Base-by-base conservation (phyloP, 2,113 vertebrate genomes). In the Seriola aureovittata region DNA sequence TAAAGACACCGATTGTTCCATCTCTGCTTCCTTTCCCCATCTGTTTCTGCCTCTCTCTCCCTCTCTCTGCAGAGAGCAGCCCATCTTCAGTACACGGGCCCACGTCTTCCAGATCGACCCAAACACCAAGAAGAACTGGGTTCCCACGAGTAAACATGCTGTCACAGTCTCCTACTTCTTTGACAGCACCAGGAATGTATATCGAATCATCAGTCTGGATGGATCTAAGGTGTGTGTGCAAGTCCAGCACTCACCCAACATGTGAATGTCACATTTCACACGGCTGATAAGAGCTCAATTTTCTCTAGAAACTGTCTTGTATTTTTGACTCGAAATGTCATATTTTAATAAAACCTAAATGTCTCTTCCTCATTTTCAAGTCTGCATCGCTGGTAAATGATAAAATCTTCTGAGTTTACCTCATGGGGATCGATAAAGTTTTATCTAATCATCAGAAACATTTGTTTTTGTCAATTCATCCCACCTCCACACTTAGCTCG, bases 51-150 rank as follows among this genome's bases (percentile, higher is more conserved):
- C 19, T 40, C 19, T 19, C 58, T 12, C n/a, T 16, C 4, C 13
- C 38, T 66, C 34, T 59, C 34, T 2, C 44, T 40, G n/a, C 85
- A 99, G 98, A 92, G 98, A 99, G 90, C 98, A 99, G 95, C 98
- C 98, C 82, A 98, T 99, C 96, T 99, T 98, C 96, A 99, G 97
- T 91, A 98, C 97, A 63, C 95, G 97, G 92, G 98, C 98, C 55
- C 98, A 99, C 60, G 98, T 99, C 96, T 99, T 99, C 96, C 98
- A 99, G 95, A 99, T 99, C 58, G 98, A 99, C 95, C 98, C 98
- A 59, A 96, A 44, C 95, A 99, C 98, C 91, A 99, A 99, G 96
- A 99, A 98, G 96, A 99, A 98, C 91, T 99, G 98, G 98, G 95
- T 99, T 64, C 97, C 98, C 3, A 97, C 97, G 0, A 98, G 98